Base-by-base conservation (phyloP, 2,888 invertebrate genomes). In the Deladenus siricidicola region DNA sequence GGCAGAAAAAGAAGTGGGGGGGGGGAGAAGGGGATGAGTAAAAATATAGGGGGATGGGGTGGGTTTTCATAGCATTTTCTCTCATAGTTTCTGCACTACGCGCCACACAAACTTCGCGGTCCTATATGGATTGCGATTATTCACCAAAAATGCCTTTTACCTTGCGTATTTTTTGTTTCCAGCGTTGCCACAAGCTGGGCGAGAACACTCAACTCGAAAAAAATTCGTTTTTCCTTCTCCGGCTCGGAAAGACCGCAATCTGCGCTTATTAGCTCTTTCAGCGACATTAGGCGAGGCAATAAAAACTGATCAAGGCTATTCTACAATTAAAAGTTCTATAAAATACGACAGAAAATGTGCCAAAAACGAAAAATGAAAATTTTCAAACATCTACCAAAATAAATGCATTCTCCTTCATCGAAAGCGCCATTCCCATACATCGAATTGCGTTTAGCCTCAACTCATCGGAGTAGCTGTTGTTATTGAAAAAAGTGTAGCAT, bases 171-270 rank as follows among this genome's bases (percentile, higher is more conserved):
- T 14, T 56, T 29, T 28, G 28, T 34, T 39, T 53, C 51, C 17
- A 60, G 34, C n/a, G 60, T 59, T n/a, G 34, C 58, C 8, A 60
- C 50, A 2, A 60, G 43, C 44, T 52, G 50, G n/a, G 56, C 58
- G 26, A 60, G 39, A 48, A 60, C 52, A 1, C 60, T 19, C 26
- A 60, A 34, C 29, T 60, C 60, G 34, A 60, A 60, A 30, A 57
- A 29, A 19, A 60, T 50, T 50, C 17, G 30, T 1, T 49, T 42
- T n/a, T 57, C 44, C 34, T 45, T 39, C n/a, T 52, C 26, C 10
- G 4, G 42, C 14, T 34, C 23, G 17, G 49, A 34, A 4, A 54
- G 23, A 4, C 14, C n/a, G 19, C 45, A 19, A n/a, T 39, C 29
- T 14, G 23, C 34, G n/a, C 29, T 19, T n/a, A 53, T n/a, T 6